These are phyloP conservation scores for Pedionomus torquatus DNA, from an alignment of 2,113 vertebrate genomes.

Conservation along the genomic window DNA sequence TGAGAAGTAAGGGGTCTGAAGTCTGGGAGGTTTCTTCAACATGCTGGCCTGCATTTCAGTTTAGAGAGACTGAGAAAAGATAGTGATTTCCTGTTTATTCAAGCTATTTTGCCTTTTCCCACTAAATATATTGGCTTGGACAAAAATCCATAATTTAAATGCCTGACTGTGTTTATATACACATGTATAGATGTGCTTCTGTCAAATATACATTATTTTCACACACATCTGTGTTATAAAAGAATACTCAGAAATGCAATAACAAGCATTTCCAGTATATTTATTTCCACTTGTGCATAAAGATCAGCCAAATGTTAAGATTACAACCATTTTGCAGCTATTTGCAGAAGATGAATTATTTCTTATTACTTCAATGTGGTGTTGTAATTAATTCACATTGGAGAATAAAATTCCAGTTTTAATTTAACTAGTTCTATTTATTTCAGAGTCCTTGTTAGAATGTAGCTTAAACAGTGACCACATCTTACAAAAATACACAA, in stretches of 20 bases:
- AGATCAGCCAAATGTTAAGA: slow-evolving; percentile 5
- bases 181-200: background rate
- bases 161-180: background rate
- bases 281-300: background rate
- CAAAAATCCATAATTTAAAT: background rate
- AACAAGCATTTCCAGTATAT: background rate
- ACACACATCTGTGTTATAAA: background rate
- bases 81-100: background rate
- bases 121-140: background rate
- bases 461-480: slow-evolving; percentile 48
- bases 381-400: slow-evolving; percentile 8
- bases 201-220: background rate
- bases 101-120: background rate
- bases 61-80: background rate
- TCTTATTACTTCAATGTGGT: slow-evolving; percentile 34
- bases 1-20: background rate
- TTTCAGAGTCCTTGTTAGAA: slow-evolving; percentile 41
- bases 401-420: slow-evolving; percentile 39
- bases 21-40: background rate
- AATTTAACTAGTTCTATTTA: slow-evolving; percentile 52
- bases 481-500: slow-evolving; percentile 42
- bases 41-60: background rate
- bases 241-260: background rate
- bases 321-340: background rate
- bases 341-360: slow-evolving; percentile 15